These are phyloP conservation scores for Hyles euphorbiae DNA, from an alignment of 1,140 invertebrate species.

Conservation along the genomic window DNA sequence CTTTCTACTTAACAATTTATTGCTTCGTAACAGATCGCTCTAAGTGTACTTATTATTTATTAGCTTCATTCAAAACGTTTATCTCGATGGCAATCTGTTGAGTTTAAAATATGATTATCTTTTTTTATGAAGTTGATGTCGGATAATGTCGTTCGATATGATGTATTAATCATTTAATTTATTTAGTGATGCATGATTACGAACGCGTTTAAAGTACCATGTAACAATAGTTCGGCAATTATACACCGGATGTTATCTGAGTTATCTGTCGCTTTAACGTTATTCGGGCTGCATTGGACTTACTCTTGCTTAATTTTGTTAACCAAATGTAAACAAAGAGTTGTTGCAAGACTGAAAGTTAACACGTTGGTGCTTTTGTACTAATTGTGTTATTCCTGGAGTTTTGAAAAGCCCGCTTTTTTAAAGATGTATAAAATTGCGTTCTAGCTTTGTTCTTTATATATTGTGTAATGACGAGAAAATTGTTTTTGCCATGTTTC, in stretches of 20 bases:
- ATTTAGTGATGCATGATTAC: slow-evolving; percentile 27
- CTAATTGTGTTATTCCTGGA: too few species aligned
- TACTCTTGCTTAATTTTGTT: slow-evolving; percentile 3
- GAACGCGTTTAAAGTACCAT: slow-evolving; percentile 26
- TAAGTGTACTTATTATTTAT: slow-evolving; percentile 4
- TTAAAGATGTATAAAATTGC: too few species aligned
- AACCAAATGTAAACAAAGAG: neutral
- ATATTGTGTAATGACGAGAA: too few species aligned
- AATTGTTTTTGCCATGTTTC: too few species aligned
- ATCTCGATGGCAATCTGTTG: too few species aligned
- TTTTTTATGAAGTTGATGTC: slow-evolving; percentile 15
- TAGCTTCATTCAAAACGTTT: slow-evolving; percentile 2
- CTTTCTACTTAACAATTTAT: slow-evolving; percentile 23
- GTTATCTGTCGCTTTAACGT: slow-evolving; percentile 17
- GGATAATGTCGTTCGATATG: too few species aligned
- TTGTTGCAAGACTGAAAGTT: neutral
- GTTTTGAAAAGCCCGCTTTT: too few species aligned
- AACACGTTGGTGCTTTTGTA: too few species aligned
- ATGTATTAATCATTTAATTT: slow-evolving; percentile 13
- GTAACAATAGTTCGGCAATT: slow-evolving; percentile 26
- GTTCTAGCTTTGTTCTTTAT: too few species aligned
- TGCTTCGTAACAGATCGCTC: slow-evolving; percentile 10
- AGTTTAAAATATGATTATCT: slow-evolving; percentile 12
- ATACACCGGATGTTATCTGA: slow-evolving; percentile 17
- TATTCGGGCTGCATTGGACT: slow-evolving; percentile 14